Conservation (phyloP, 2,797 vertebrate species). For the Austrolebias charrua region DNA sequence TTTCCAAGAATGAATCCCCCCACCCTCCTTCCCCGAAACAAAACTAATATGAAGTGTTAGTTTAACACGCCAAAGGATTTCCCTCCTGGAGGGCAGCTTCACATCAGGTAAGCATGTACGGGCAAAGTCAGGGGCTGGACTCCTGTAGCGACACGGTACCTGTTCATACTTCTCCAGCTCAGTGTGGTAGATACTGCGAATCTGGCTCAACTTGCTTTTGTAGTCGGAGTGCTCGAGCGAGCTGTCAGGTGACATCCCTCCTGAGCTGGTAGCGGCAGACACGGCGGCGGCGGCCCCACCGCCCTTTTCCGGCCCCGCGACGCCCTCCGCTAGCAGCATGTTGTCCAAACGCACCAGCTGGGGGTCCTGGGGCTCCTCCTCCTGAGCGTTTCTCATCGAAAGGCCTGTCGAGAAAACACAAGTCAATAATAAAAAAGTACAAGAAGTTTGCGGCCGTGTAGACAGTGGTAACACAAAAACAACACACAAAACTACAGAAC, state of each 20-base stretch:
- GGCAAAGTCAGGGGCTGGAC: constrained; percentile 52
- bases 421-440: background rate
- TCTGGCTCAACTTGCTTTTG: constrained; percentile 94
- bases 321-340: constrained; percentile 93
- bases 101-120: constrained; percentile 59
- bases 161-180: constrained; percentile 97
- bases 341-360: constrained; percentile 93
- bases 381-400: constrained; percentile 89
- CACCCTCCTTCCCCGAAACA: background rate
- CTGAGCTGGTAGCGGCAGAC: constrained; percentile 88
- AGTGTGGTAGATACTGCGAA: constrained; percentile 93
- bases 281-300: constrained; percentile 88
- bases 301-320: constrained; percentile 91
- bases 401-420: constrained; percentile 75
- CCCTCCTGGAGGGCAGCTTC: constrained; percentile 42
- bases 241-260: constrained; percentile 90
- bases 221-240: constrained; percentile 95
- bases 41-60: no score
- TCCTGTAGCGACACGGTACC: constrained; percentile 77
- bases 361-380: constrained; percentile 91
- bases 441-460: no score
- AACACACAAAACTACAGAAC: no score
- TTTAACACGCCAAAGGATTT: constrained; percentile 49
- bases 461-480: no score
- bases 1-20: background rate